Percentiles rank a stretch among this genome's conserved stretches.
phyloP scores from a whole-genome alignment of 2,113 vertebrate genomes.

The Mustelus asterias region DNA sequence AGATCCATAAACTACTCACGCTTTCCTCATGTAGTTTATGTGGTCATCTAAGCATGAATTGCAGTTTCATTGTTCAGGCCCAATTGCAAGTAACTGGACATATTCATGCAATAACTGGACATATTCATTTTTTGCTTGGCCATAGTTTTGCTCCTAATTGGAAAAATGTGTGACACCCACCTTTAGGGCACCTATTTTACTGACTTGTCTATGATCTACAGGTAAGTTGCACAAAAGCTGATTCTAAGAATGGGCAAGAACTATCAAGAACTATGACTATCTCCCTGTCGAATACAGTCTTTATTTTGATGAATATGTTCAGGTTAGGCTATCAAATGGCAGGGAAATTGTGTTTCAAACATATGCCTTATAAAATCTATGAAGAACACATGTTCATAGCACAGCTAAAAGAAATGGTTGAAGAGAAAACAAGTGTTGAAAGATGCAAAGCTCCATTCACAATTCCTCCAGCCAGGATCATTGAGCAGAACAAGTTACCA shows the following conservation, averaged over 20 bases:
- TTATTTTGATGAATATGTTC: background rate
- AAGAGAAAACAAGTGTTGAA: no score
- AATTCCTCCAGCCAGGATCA: no score
- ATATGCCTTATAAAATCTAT: background rate
- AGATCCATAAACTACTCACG: conserved; percentile 11
- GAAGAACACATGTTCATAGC: background rate
- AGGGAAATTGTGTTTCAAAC: background rate
- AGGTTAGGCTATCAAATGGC: background rate
- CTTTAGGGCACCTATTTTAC: background rate
- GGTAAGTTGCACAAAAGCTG: background rate
- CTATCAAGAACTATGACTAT: background rate
- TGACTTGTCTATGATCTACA: background rate
- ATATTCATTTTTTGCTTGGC: background rate
- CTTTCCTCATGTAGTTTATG: background rate
- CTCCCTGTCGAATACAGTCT: background rate
- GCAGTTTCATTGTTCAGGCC: background rate
- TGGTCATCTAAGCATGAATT: background rate
- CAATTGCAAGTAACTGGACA: background rate
- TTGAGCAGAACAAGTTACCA: background rate
- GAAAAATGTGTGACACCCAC: background rate
- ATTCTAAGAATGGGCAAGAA: background rate
- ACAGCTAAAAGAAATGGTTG: background rate
- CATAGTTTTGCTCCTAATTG: background rate
- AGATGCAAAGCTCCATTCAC: background rate
- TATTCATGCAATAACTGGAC: background rate